Conservation (phyloP, 1,140 invertebrate species). For the Eurosta solidaginis region DNA sequence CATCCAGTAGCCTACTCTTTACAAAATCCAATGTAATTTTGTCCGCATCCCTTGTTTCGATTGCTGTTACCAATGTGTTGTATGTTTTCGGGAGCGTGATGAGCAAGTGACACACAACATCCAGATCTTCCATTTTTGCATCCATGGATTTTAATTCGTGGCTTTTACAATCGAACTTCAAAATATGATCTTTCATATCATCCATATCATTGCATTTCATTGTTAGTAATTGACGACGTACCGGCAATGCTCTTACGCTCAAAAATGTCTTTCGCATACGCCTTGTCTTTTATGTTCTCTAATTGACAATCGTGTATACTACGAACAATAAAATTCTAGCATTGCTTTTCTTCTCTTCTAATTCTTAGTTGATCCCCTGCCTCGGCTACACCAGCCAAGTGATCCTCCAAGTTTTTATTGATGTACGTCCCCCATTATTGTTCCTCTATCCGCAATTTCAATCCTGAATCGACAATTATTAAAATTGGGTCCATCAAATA, state of each 20-base stretch:
- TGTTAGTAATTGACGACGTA: slow-evolving; percentile 30
- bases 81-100: slow-evolving; percentile 37
- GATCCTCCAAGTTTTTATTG: no score
- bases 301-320: slow-evolving; percentile 19
- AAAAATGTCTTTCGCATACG: slow-evolving; percentile 13
- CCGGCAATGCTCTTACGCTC: slow-evolving; percentile 29
- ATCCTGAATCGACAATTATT: no score
- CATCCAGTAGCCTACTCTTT: slow-evolving; percentile 27
- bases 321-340: neutral
- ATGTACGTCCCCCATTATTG: no score
- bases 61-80: slow-evolving; percentile 22
- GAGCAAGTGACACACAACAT: slow-evolving; percentile 38
- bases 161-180: slow-evolving; percentile 40
- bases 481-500: no score
- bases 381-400: no score
- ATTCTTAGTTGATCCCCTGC: neutral
- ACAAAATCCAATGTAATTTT: slow-evolving; percentile 33
- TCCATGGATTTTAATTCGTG: slow-evolving; percentile 36
- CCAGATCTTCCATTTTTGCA: slow-evolving; percentile 35
- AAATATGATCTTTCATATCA: slow-evolving; percentile 27
- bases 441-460: no score
- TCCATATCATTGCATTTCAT: slow-evolving; percentile 29
- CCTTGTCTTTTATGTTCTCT: slow-evolving; percentile 29
- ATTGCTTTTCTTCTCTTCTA: neutral
- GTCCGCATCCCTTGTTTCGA: slow-evolving; percentile 31